Evolutionary conservation across 2,797 vertebrate species (phyloP), one percentile per base, ranked within the genome.

Genomic region (Labeo calbasu): DNA sequence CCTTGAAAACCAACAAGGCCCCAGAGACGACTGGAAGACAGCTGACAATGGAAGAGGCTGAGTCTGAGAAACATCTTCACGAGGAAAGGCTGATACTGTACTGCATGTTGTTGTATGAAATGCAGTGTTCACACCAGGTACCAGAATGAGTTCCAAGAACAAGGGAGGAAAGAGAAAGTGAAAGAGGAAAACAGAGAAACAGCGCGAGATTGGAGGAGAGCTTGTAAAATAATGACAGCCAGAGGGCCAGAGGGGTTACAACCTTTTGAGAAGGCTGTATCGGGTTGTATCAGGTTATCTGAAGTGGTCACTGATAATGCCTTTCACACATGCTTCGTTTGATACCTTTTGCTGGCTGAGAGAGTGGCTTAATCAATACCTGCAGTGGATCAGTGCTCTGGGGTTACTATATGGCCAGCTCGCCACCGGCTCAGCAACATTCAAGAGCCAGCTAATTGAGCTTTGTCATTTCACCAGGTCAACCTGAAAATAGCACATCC

Each of bases 291-390:
- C 91, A 91, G 92, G 94, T 94, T 93, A 94, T 94, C 93, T 94
- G 92, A 92, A 94, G 93, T 93, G 93, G 90, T 92, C 65, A 84
- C 91, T 93, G 93, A 93, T 95, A 94, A 95, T 94, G 94, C 92
- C 94, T 94, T 93, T 94, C 90, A 94, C 93, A 92, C 92, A 91
- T 92, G 92, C 91, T 91, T 91, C 87, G 89, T 94, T 94, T 94
- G 92, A 94, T 94, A 92, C 85, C 89, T 91, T 91, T 91, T 90
- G 88, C 87, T 82, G 21, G 87, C 80, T 88, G 90, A 88, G 84
- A 89, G 89, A 88, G 83, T 89, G 91, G 89, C 90, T 81, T 92
- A 92, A 95, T 96, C 95, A 93, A 95, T 95, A 94, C 86, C 50
- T 82, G 23, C 91, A 94, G 92, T 83, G 89, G 91, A 93, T 92